Evolutionary conservation across 2,888 invertebrate genomes (phyloP).

Genomic region (Choristoneura rosaceana): DNA sequence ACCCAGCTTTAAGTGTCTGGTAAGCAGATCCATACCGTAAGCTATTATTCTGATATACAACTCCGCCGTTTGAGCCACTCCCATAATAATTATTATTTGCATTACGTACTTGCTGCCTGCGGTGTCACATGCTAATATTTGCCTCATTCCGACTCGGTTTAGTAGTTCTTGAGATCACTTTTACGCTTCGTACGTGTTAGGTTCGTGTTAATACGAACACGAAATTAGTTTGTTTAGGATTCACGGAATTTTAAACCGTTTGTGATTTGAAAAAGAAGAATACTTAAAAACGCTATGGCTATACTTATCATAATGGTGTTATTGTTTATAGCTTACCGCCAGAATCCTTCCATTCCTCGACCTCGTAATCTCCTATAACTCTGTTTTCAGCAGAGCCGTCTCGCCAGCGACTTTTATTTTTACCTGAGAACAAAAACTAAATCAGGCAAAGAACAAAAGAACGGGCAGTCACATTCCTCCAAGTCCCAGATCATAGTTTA

Average conservation of each 20-base stretch:
- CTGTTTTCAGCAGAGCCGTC: conserved; percentile 86
- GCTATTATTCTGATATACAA: conserved; percentile 25
- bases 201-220: conserved; percentile 1
- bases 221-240: conserved; percentile 1
- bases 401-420: conserved; percentile 85
- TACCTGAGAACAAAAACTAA: conserved; percentile 67
- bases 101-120: conserved; percentile 27
- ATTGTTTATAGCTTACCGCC: conserved; percentile 79
- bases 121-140: conserved; percentile 32
- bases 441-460: conserved; percentile 48
- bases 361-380: conserved; percentile 88
- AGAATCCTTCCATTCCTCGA: conserved; percentile 89
- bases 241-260: not conserved
- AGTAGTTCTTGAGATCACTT: conserved; percentile 37
- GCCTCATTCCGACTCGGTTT: conserved; percentile 29
- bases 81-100: conserved; percentile 35
- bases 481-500: not conserved
- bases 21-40: conserved; percentile 22
- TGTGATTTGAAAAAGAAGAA: not conserved
- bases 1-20: conserved; percentile 11
- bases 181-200: conserved; percentile 28
- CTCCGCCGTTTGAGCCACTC: conserved; percentile 20
- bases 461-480: not conserved
- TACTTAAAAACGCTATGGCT: not conserved
- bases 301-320: not conserved